Evolutionary conservation across 2,113 vertebrate species (phyloP).

Genomic region (Etia nguti): DNA sequence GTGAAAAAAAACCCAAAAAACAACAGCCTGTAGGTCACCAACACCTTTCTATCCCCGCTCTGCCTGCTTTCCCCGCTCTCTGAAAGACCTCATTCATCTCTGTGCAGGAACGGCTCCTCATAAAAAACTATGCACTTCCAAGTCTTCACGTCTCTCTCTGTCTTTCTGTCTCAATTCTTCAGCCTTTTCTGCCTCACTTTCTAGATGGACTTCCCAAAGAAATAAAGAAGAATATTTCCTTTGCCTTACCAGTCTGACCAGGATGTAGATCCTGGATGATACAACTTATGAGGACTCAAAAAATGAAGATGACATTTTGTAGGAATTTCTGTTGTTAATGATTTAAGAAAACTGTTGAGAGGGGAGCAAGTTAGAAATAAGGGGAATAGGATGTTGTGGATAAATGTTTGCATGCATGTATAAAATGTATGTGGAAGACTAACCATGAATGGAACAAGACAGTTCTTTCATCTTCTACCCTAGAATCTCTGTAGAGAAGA

Average conservation of each 20-base stretch:
- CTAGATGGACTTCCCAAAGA: conserved; percentile 75
- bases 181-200: conserved; percentile 43
- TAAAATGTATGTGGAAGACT: conserved; percentile 40
- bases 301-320: conserved; percentile 41
- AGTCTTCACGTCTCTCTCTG: conserved; percentile 56
- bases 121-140: conserved; percentile 74
- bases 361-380: conserved; percentile 38
- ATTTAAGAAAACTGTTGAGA: conserved; percentile 19
- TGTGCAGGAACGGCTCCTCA: conserved; percentile 51
- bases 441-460: conserved; percentile 14
- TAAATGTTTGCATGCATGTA: conserved; percentile 21
- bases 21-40: conserved; percentile 49
- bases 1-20: conserved; percentile 25
- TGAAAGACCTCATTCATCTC: conserved; percentile 71
- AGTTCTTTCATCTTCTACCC: conserved; percentile 9
- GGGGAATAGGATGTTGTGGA: conserved; percentile 51
- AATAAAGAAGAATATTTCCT: conserved; percentile 69
- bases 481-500: conserved; percentile 11
- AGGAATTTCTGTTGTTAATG: conserved; percentile 15
- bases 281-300: conserved; percentile 38
- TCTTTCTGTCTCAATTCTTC: conserved; percentile 10
- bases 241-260: conserved; percentile 69
- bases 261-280: conserved; percentile 69
- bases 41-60: conserved; percentile 36
- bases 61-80: conserved; percentile 43